A percentile compares a stretch with the other conserved stretches of the same genome.
These are phyloP conservation scores for Drosophila pseudoobscura DNA, from an alignment of 1,140 invertebrate species.

Conservation along the genomic window DNA sequence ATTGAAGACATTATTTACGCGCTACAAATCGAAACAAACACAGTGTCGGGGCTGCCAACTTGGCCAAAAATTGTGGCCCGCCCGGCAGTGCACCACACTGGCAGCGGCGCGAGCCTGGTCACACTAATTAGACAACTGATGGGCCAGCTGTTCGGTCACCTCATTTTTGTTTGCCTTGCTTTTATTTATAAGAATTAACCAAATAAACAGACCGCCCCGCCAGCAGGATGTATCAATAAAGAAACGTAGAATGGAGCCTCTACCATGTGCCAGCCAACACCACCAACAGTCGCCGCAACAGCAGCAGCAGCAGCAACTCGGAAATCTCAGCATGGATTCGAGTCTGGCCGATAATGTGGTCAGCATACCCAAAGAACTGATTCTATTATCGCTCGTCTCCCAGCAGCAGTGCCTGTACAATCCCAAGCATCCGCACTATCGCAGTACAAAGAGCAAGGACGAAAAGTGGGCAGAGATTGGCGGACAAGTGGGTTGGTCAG, in stretches of 20 bases:
- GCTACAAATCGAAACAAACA: slow-evolving; percentile 26
- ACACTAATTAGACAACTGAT: slow-evolving; percentile 30
- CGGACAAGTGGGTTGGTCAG: slow-evolving; percentile 68
- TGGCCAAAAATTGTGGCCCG: neutral
- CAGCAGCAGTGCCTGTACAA: slow-evolving; percentile 77
- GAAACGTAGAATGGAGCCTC: slow-evolving; percentile 50
- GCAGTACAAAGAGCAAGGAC: slow-evolving; percentile 73
- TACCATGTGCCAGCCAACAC: slow-evolving; percentile 52
- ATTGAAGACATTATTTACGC: slow-evolving; percentile 20
- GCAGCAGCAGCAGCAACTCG: slow-evolving; percentile 51
- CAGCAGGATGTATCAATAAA: slow-evolving; percentile 32
- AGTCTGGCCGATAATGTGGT: slow-evolving; percentile 53
- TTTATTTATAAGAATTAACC: slow-evolving; percentile 47
- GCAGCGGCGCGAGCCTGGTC: neutral
- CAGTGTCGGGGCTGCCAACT: slow-evolving; percentile 1
- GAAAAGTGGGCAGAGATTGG: slow-evolving; percentile 77
- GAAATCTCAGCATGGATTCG: slow-evolving; percentile 52
- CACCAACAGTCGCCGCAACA: slow-evolving; percentile 36
- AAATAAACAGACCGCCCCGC: slow-evolving; percentile 11
- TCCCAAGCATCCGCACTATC: slow-evolving; percentile 74
- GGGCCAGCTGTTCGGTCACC: slow-evolving; percentile 53
- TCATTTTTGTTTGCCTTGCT: slow-evolving; percentile 45
- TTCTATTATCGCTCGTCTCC: slow-evolving; percentile 73
- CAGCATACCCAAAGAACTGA: slow-evolving; percentile 67
- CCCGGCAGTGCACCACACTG: slow-evolving; percentile 1